phyloP scores from a whole-genome alignment of 2,113 vertebrate genomes.

The Chascanopsetta lugubris region DNA sequence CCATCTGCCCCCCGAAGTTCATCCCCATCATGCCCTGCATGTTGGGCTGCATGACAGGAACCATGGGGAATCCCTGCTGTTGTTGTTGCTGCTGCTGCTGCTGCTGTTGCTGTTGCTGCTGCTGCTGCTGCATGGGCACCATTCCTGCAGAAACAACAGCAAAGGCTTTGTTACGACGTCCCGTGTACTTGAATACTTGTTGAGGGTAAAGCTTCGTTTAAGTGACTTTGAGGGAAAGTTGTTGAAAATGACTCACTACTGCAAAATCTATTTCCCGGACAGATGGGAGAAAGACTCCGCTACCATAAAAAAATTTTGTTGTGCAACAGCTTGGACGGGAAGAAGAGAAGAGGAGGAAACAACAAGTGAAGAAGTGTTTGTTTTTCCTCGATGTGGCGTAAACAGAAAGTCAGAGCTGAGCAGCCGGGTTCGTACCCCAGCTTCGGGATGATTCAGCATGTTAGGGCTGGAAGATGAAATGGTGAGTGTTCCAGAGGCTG shows the following conservation, averaged over 20 bases:
- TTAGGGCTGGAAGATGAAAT: conserved; percentile 50
- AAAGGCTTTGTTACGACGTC: neutral
- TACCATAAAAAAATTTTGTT: conserved; percentile 43
- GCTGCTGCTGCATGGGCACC: conserved; percentile 84
- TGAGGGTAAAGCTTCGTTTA: too few species aligned
- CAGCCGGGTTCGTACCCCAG: conserved; percentile 40
- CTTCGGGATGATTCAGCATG: conserved; percentile 50
- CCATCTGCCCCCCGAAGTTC: conserved; percentile 93
- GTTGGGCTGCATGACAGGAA: conserved; percentile 94
- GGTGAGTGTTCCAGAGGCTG: conserved; percentile 36
- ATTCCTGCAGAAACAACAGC: conserved; percentile 79
- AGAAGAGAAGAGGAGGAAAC: conserved; percentile 8
- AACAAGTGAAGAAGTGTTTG: conserved; percentile 41
- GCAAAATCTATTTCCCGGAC: conserved; percentile 45
- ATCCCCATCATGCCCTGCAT: conserved; percentile 97
- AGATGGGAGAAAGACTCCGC: conserved; percentile 34
- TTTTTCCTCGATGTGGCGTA: conserved; percentile 47
- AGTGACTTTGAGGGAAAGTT: conserved; percentile 9
- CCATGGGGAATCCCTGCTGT: conserved; percentile 89
- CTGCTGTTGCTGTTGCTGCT: conserved; percentile 67
- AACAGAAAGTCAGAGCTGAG: conserved; percentile 44
- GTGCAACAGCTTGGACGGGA: conserved; percentile 56
- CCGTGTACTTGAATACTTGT: neutral
- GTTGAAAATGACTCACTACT: conserved; percentile 14
- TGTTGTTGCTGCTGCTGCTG: conserved; percentile 63